Conservation (phyloP, 2,888 invertebrate species). For the Apodemia duryi region DNA sequence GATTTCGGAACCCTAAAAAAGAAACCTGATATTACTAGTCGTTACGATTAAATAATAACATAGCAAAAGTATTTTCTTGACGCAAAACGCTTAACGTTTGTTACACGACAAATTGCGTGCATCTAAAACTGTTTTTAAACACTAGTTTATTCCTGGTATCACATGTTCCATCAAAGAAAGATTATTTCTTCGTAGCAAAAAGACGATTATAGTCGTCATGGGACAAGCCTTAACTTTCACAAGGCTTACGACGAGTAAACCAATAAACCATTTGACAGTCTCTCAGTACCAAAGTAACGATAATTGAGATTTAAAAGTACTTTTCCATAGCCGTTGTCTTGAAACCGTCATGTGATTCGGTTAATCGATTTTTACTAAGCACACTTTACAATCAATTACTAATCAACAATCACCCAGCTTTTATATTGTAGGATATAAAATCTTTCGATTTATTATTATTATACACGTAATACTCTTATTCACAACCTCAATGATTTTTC, state of each 20-base stretch:
- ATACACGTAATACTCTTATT: too few species aligned
- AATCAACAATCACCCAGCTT: too few species aligned
- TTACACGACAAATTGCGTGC: not conserved
- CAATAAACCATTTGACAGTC: slow-evolving; percentile 22
- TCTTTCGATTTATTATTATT: too few species aligned
- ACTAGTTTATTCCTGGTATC: not conserved
- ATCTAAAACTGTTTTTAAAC: not conserved
- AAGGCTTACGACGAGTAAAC: not conserved
- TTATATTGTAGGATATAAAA: too few species aligned
- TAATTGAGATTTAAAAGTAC: slow-evolving; percentile 34
- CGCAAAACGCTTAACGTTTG: too few species aligned
- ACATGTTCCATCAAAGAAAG: not conserved
- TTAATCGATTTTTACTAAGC: not conserved
- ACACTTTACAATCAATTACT: not conserved
- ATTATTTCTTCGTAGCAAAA: slow-evolving; percentile 9
- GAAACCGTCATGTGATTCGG: not conserved
- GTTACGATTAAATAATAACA: too few species aligned
- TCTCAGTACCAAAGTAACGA: slow-evolving; percentile 24
- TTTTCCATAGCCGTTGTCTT: slow-evolving; percentile 38
- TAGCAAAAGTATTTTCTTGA: too few species aligned
- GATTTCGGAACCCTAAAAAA: too few species aligned
- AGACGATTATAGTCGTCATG: slow-evolving; percentile 2
- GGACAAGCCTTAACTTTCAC: slow-evolving; percentile 11
- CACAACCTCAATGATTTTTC: too few species aligned
- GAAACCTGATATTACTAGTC: too few species aligned